Conservation (phyloP, 2,797 vertebrate species). For the Heterohyrax brucei region DNA sequence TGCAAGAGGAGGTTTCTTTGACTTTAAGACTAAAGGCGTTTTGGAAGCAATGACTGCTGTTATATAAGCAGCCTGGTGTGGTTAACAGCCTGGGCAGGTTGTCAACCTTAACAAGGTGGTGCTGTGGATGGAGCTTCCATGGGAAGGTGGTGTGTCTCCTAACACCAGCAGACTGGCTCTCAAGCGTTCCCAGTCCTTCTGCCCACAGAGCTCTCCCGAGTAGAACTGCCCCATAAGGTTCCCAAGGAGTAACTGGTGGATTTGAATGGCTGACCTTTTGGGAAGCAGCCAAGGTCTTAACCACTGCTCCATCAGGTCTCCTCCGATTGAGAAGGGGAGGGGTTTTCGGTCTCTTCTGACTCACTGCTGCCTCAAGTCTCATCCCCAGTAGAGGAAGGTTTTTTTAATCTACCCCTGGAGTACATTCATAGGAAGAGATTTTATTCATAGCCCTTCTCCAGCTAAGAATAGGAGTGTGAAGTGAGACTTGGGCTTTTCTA, state of each 20-base stretch:
- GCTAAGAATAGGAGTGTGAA: background rate
- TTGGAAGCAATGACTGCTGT: background rate
- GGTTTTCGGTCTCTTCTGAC: too few relatives aligned
- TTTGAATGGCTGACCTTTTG: too few relatives aligned
- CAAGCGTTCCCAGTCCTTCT: too few relatives aligned
- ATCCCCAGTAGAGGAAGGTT: background rate
- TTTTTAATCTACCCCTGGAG: background rate
- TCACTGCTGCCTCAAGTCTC: too few relatives aligned
- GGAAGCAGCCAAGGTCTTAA: too few relatives aligned
- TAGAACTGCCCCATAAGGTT: too few relatives aligned
- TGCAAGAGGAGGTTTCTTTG: background rate
- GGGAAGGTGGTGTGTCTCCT: background rate
- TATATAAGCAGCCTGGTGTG: background rate
- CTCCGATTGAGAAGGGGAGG: too few relatives aligned
- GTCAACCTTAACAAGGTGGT: too few relatives aligned
- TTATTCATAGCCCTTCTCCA: background rate
- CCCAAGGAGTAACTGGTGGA: too few relatives aligned
- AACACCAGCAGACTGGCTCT: accelerated
- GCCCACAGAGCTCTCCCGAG: too few relatives aligned
- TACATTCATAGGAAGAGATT: background rate
- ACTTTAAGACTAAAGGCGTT: background rate
- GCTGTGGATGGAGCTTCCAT: background rate
- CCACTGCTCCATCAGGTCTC: too few relatives aligned
- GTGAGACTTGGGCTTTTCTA: background rate
- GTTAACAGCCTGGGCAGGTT: background rate